Base-by-base conservation (phyloP, 1,140 invertebrate species). In the Fopius arisanus region DNA sequence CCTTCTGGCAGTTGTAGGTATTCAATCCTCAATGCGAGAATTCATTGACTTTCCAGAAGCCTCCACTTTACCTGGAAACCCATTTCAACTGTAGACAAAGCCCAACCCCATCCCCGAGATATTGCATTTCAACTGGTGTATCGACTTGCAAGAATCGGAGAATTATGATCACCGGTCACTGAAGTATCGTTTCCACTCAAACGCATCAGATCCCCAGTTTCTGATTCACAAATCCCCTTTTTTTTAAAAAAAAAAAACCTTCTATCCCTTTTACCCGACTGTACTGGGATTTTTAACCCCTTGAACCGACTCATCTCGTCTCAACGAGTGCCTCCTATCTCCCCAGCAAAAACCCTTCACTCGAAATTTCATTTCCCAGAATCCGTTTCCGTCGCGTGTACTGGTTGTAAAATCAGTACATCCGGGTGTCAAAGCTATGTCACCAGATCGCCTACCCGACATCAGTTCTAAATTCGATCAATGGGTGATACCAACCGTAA, bases 401-500 rank as follows among this genome's bases (percentile, higher is more conserved):
- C 82, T 87, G 85, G 79, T 86, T 87, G 85, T 87, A 87, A 86
- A 87, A 87, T 87, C 86, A 84, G 85, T 81, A 87, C 81, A 85
- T 88, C 86, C 87, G 87, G 86, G 80, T 88, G 87, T 87, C 86
- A 87, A 87, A 86, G 85, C 82, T 82, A 80, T 83, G 82, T 86
- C 85, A 86, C 75, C 77, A 80, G 80, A 70, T 73, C 72, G 72
- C 67, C 65, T 37, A 37, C 75, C 70, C 77, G 79, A 78, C 83
- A 82, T 86, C 79, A 81, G 74, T 88, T 88, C 87, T 83, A 84
- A 87, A 87, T 88, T 86, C 84, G 84, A 88, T 88, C 86, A 88
- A 88, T 88, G 86, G 87, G 79, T 85, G 82, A 87, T 77, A 79
- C 83, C 80, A 81, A 83, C 82, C 86, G 85, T 88, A 86, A 87